Percentiles rank a stretch among this genome's conserved stretches.
Conservation (phyloP, 2,888 invertebrate genomes). For the Tachina lurida region DNA sequence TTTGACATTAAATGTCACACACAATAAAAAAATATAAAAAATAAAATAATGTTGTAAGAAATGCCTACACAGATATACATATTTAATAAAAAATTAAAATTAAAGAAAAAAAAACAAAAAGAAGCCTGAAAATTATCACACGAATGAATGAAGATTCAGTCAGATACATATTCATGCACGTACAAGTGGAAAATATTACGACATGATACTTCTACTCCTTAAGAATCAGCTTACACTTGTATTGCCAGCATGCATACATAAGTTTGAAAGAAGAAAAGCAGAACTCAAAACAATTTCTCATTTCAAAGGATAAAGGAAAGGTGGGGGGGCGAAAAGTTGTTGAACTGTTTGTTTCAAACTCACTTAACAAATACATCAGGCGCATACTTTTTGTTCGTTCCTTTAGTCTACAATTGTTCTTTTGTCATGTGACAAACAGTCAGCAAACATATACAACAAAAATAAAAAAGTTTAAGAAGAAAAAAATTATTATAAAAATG, state of each 20-base stretch:
- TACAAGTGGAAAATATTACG: slow-evolving; percentile 49
- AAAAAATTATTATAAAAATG: slow-evolving; percentile 10
- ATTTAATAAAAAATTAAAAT: background rate
- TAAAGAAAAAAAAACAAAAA: slow-evolving; percentile 2
- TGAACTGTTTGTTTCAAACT: slow-evolving; percentile 67
- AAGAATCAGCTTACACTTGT: slow-evolving; percentile 27
- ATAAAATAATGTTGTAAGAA: background rate
- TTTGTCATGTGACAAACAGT: slow-evolving; percentile 52
- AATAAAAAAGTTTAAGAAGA: slow-evolving; percentile 38
- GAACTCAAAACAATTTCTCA: background rate
- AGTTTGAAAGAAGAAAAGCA: background rate
- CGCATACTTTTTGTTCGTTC: slow-evolving; percentile 43
- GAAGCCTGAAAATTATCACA: slow-evolving; percentile 45
- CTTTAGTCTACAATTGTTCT: slow-evolving; percentile 54
- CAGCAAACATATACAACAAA: slow-evolving; percentile 8
- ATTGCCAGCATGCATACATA: background rate
- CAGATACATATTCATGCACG: slow-evolving; percentile 36
- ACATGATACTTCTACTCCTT: slow-evolving; percentile 40
- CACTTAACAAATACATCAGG: slow-evolving; percentile 66
- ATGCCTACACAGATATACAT: too few species aligned
- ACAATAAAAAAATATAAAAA: too few species aligned
- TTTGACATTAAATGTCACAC: slow-evolving; percentile 50
- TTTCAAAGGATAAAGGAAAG: slow-evolving; percentile 28
- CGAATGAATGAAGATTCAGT: slow-evolving; percentile 33
- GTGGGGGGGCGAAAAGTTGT: slow-evolving; percentile 53